phyloP scores from a whole-genome alignment of 1,140 invertebrate species.

The Diorhabda elongata region DNA sequence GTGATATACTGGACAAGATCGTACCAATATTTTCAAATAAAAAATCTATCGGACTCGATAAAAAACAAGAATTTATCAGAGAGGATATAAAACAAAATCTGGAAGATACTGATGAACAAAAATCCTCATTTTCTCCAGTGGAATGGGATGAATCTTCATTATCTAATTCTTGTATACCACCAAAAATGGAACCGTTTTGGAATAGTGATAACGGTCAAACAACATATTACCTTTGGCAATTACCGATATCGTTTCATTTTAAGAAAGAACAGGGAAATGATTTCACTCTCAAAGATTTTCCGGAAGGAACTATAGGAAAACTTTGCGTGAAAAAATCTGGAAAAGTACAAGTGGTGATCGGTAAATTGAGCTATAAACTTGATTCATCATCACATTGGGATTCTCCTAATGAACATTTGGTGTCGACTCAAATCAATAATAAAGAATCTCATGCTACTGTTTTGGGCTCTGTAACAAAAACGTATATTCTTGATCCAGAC shows the following conservation, averaged over 20 bases:
- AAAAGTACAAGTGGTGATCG: conserved; percentile 5
- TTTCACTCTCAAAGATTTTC: not conserved
- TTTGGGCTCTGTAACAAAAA: conserved; percentile 1
- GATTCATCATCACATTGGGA: not conserved
- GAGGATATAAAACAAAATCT: conserved; percentile 3
- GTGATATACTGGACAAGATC: not conserved
- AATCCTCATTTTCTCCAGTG: not conserved
- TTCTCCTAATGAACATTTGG: conserved; percentile 6
- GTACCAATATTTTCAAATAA: too few species aligned
- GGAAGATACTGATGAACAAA: conserved; percentile 9
- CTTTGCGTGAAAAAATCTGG: conserved; percentile 11
- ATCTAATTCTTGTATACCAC: too few species aligned
- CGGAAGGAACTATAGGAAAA: conserved; percentile 14
- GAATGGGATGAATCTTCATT: not conserved
- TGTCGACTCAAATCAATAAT: conserved; percentile 4
- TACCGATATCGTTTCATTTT: conserved; percentile 6
- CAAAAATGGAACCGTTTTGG: too few species aligned
- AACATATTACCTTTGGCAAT: conserved; percentile 2
- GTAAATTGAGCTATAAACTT: not conserved
- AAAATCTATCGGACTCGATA: not conserved
- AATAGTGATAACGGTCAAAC: not conserved
- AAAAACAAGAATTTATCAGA: not conserved
- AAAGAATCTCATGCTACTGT: not conserved
- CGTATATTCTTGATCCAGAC: not conserved
- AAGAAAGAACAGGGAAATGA: conserved; percentile 5